Conservation (phyloP, 2,888 invertebrate species). For the Bursaphelenchus okinawaensis region DNA sequence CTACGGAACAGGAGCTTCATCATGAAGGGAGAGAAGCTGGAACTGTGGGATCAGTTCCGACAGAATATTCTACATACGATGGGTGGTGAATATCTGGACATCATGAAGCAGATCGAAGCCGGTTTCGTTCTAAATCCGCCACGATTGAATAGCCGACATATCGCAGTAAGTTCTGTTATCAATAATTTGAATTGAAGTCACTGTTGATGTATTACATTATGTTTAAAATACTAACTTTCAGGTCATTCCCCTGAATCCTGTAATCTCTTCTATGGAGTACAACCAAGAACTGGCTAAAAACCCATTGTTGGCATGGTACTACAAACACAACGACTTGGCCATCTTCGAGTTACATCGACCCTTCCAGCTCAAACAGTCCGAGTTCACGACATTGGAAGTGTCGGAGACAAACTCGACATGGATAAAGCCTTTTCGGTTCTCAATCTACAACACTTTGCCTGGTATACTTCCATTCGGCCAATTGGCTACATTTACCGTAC, state of each 20-base stretch:
- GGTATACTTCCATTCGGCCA: constrained; percentile 26
- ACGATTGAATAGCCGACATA: not conserved
- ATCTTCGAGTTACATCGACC: constrained; percentile 42
- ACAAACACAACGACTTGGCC: constrained; percentile 44
- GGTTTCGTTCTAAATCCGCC: not conserved
- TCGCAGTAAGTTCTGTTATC: not conserved
- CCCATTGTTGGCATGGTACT: constrained; percentile 45
- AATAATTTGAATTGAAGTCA: not conserved
- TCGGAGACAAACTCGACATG: constrained; percentile 41
- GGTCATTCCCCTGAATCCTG: constrained; percentile 28
- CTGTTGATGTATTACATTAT: too few species aligned
- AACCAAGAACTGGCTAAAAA: constrained; percentile 25
- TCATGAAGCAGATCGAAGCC: constrained; percentile 19
- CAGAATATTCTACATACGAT: constrained; percentile 32
- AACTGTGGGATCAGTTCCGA: constrained; percentile 42
- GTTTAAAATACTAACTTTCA: constrained; percentile 18
- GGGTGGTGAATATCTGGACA: constrained; percentile 29
- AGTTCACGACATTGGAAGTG: constrained; percentile 43
- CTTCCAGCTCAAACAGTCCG: constrained; percentile 36
- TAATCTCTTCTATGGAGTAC: constrained; percentile 14
- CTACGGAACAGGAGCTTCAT: constrained; percentile 61
- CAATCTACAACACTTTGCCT: constrained; percentile 22
- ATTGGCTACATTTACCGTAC: constrained; percentile 18
- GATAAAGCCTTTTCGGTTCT: constrained; percentile 28
- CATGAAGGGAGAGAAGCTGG: constrained; percentile 43